Conservation (phyloP, 2,888 invertebrate species). For the Habroteleia sp. region DNA sequence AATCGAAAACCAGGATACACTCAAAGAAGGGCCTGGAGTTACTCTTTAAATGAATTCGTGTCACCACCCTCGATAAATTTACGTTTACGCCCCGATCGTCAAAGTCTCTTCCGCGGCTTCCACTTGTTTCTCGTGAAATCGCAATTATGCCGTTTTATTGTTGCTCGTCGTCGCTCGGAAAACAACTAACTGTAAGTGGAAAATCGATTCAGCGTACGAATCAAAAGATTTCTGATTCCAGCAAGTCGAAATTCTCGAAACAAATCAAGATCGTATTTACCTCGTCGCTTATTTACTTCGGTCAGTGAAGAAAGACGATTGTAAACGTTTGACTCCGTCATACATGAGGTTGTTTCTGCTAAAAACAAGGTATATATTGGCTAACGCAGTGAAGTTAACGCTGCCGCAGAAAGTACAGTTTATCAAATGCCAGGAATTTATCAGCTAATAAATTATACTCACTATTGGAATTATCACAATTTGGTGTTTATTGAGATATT, state of each 20-base stretch:
- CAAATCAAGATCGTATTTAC: too few species aligned
- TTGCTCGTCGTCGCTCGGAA: not conserved
- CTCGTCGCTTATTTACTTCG: too few species aligned
- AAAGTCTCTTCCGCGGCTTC: slow-evolving; percentile 27
- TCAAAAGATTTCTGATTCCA: not conserved
- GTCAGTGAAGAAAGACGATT: too few species aligned
- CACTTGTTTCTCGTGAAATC: slow-evolving; percentile 16
- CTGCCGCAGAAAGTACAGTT: too few species aligned
- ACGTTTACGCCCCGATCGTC: slow-evolving; percentile 55
- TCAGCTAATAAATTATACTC: too few species aligned
- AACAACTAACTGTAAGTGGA: not conserved
- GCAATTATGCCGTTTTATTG: slow-evolving; percentile 27
- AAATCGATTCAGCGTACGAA: not conserved
- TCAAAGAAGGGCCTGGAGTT: slow-evolving; percentile 32
- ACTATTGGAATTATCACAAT: too few species aligned
- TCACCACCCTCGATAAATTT: slow-evolving; percentile 63
- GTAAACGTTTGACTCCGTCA: too few species aligned
- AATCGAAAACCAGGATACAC: slow-evolving; percentile 54
- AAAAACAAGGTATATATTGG: too few species aligned
- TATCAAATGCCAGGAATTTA: too few species aligned
- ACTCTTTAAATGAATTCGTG: slow-evolving; percentile 56
- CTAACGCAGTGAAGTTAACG: too few species aligned
- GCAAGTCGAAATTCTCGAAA: not conserved
- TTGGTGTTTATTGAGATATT: too few species aligned
- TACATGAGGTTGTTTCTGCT: too few species aligned